These are phyloP conservation scores for Loris lydekkerianus DNA, from an alignment of 2,797 vertebrate genomes.

Conservation along the genomic window DNA sequence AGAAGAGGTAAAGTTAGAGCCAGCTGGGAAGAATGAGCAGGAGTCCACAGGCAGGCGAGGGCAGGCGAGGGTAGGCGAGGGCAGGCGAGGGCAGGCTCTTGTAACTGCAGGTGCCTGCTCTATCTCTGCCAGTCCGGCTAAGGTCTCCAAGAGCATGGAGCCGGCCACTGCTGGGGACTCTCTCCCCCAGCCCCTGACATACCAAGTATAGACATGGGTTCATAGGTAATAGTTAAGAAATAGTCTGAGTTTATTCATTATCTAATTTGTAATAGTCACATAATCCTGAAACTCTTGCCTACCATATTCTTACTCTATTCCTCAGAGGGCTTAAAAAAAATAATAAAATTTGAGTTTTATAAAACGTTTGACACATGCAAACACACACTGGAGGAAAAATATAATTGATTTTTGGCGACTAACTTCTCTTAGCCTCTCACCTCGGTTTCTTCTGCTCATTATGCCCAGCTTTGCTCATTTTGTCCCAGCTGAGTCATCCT, in stretches of 20 bases:
- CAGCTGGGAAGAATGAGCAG: neutral
- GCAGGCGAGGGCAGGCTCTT: neutral
- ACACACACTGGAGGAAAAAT: neutral
- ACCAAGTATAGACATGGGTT: neutral
- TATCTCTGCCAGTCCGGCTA: neutral
- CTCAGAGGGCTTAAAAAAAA: neutral
- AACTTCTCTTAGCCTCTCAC: neutral
- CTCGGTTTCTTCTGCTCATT: neutral
- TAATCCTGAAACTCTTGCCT: neutral
- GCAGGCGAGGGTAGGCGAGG: no score
- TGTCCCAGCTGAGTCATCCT: neutral
- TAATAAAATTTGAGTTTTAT: neutral
- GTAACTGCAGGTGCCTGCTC: rapidly evolving
- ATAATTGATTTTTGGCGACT: neutral
- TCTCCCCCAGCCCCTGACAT: no score
- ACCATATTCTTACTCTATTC: neutral
- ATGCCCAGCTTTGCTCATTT: neutral
- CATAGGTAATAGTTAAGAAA: neutral
- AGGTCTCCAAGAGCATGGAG: neutral
- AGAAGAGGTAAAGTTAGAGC: neutral
- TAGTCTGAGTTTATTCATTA: neutral
- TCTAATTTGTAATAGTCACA: neutral
- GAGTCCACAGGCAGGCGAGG: neutral
- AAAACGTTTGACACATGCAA: neutral
- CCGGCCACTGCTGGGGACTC: neutral